Evolutionary conservation across 2,113 vertebrate genomes (phyloP).

Genomic region (Theristicus caerulescens): DNA sequence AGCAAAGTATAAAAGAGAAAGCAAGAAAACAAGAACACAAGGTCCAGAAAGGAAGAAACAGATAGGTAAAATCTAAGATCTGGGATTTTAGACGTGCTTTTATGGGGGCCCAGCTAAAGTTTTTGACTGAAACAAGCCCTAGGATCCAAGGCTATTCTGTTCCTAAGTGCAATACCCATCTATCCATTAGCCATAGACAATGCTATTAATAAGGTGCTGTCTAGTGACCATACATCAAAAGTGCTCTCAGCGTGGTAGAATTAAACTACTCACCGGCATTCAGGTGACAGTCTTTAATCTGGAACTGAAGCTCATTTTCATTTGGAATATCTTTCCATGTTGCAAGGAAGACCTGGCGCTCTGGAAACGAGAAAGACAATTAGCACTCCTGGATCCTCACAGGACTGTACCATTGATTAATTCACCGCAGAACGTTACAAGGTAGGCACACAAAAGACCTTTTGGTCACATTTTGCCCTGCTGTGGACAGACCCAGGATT

Average conservation of each 20-base stretch:
- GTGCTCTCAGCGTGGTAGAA: not conserved
- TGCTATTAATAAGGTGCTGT: not conserved
- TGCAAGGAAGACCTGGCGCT: constrained; percentile 97
- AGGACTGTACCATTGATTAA: not conserved
- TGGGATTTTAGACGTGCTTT: not conserved
- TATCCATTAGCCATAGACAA: not conserved
- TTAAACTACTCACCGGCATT: constrained; percentile 87
- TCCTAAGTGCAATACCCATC: not conserved
- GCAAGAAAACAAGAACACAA: not conserved
- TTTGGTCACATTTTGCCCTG: not conserved
- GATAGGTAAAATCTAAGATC: not conserved
- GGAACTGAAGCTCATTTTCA: constrained; percentile 98
- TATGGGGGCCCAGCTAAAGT: not conserved
- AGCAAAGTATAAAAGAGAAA: not conserved
- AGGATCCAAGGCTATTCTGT: not conserved
- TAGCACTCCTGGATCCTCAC: not conserved
- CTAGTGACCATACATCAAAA: not conserved
- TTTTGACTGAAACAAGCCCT: not conserved
- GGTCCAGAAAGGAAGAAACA: not conserved
- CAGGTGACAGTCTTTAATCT: constrained; percentile 98
- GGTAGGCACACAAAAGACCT: not conserved
- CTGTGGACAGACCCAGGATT: not conserved
- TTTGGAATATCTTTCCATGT: constrained; percentile 99
- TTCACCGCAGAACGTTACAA: not conserved
- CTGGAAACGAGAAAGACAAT: constrained; percentile 61